Conservation (phyloP, 2,113 vertebrate species). For the Siniperca chuatsi region DNA sequence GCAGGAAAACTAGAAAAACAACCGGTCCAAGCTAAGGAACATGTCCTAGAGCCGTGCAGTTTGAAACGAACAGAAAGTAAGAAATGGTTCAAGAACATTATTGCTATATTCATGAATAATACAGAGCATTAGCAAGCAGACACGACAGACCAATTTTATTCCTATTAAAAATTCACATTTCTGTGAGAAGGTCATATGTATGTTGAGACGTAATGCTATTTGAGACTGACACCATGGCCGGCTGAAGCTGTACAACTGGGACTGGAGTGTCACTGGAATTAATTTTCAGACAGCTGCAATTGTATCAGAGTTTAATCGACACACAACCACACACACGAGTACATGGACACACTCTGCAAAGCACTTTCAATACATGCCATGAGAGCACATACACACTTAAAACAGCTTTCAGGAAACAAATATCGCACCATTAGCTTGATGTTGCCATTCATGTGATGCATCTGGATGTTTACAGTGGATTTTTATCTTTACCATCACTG, state of each 20-base stretch:
- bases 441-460: not conserved
- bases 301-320: slow-evolving; percentile 11
- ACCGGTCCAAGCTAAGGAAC: not conserved
- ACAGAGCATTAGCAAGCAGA: slow-evolving; percentile 55
- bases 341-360: not conserved
- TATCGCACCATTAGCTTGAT: slow-evolving; percentile 16
- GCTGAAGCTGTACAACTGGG: slow-evolving; percentile 1
- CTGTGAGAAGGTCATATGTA: slow-evolving; percentile 50
- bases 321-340: not conserved
- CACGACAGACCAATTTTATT: slow-evolving; percentile 64
- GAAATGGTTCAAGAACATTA: slow-evolving; percentile 44
- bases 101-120: slow-evolving; percentile 65
- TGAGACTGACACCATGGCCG: slow-evolving; percentile 21
- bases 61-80: slow-evolving; percentile 30
- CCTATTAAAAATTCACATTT: slow-evolving; percentile 68
- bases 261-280: slow-evolving; percentile 9
- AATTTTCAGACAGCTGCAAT: slow-evolving; percentile 35
- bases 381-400: slow-evolving; percentile 10
- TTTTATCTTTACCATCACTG: not conserved
- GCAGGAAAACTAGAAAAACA: not conserved
- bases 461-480: slow-evolving; percentile 6
- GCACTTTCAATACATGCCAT: not conserved
- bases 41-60: not conserved
- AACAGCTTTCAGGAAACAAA: slow-evolving; percentile 1
- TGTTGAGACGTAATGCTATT: slow-evolving; percentile 36